Evolutionary conservation across 2,797 vertebrate genomes (phyloP).

Genomic region (Tragelaphus eurycerus): DNA sequence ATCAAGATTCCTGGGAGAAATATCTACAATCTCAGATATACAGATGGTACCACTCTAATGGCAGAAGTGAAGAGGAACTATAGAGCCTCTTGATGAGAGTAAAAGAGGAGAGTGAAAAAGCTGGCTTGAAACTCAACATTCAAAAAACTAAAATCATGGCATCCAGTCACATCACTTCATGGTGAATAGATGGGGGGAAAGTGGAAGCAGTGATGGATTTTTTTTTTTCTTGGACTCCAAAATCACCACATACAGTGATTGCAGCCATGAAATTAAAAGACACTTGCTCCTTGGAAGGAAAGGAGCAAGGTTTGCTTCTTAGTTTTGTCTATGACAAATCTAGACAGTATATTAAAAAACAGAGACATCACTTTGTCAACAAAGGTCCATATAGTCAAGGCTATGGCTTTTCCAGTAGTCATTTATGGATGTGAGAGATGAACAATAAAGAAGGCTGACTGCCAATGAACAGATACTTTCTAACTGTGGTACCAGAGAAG

Average conservation of each 20-base stretch:
- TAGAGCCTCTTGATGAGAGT: background rate
- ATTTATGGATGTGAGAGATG: background rate
- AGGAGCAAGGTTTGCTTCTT: background rate
- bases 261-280: background rate
- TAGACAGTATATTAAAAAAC: background rate
- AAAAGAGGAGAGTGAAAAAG: background rate
- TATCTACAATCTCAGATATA: background rate
- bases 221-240: background rate
- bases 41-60: background rate
- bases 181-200: background rate
- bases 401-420: background rate
- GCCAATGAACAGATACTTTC: background rate
- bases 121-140: background rate
- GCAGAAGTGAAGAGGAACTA: background rate
- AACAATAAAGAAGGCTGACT: background rate
- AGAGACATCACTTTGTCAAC: background rate
- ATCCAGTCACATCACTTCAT: background rate
- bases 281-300: background rate
- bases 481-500: background rate
- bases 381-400: background rate
- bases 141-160: background rate
- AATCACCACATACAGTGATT: background rate
- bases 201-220: background rate
- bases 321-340: background rate
- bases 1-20: background rate